Evolutionary conservation across 2,113 vertebrate species (phyloP), one percentile per base, ranked within the genome.

Genomic region (Puma concolor): DNA sequence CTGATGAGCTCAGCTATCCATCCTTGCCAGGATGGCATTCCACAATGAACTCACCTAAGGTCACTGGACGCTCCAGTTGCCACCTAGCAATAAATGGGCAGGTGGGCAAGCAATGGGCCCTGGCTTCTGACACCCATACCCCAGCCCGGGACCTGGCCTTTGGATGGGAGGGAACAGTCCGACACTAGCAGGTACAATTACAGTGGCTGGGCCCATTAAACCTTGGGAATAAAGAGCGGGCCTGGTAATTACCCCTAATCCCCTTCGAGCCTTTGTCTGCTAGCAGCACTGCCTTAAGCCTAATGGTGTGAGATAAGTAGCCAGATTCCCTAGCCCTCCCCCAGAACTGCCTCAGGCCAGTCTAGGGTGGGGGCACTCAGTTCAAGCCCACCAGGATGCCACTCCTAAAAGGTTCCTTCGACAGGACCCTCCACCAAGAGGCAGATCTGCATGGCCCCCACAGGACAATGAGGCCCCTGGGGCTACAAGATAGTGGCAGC

Each of bases 221-320:
- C 98, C 98, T 95, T 83, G 83, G 92, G 97, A 98, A 98, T 98
- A 98, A 98, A 99, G 97, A 98, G 97, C 98, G 98, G 98, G 98
- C 97, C 98, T 97, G 97, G 98, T 99, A 99, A 99, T 99, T 99
- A 98, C 98, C 98, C 87, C 98, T 99, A 99, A 99, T 99, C 99
- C 99, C 98, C 98, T 99, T 99, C 98, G 97, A 99, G 99, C 98
- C 98, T 99, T 99, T 99, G 99, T 99, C 99, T 99, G 98, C 97
- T 98, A 93, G 87, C n/a, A 98, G 99, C 98, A 98, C 98, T 99
- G 98, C 97, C 89, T 44, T 97, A 94, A 99, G 98, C 98, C 98
- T 99, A 99, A 99, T 99, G 98, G 99, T 86, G 97, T 97, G 97
- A 96, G 98, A 97, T 98, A 97, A 60, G 97, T 88, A 97, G 98